Base-by-base conservation (phyloP, 2,888 invertebrate genomes). In the Tachystola acroxantha region DNA sequence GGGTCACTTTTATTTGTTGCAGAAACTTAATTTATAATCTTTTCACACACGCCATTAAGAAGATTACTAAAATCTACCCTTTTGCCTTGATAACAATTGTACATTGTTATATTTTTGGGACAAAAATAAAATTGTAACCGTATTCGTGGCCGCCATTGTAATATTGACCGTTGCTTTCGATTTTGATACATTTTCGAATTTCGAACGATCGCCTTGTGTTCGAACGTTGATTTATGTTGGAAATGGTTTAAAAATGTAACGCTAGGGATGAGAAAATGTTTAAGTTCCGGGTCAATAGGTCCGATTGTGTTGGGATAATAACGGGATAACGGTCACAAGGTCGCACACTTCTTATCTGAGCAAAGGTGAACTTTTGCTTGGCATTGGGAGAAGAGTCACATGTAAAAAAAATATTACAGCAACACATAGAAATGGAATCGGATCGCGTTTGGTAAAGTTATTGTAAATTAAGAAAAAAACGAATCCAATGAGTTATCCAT, bases 1-100 rank as follows among this genome's bases (percentile, higher is more conserved):
- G 87, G 88, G 88, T 88, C 88, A 88, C 66, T 81, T 87, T 85
- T 86, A 86, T 87, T 87, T 85, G 87, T 84, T 79, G 73, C 80
- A 79, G 79, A 84, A 85, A 86, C 85, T 86, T 86, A 86, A 87
- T 85, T 86, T 86, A 87, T 87, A 88, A 88, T 88, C 88, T 88
- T 82, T 85, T 86, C 84, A 85, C 84, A 85, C 82, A 84, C 74
- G 71, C 85, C 82, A 85, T 86, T 85, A 86, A 85, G 86, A 74
- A 86, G 86, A 85, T 86, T 86, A 86, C 84, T 56, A 75, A 79
- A 79, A 79, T 76, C 76, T 82, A 85, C 86, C 86, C 85, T 86
- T 87, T 85, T 82, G 66, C 72, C 72, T 66, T 74, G 68, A 74
- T 73, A 78, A 81, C 84, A 82, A 81, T 86, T 72, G 81, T 60